Base-by-base conservation (phyloP, 2,113 vertebrate species). In the Prionailurus bengalensis region DNA sequence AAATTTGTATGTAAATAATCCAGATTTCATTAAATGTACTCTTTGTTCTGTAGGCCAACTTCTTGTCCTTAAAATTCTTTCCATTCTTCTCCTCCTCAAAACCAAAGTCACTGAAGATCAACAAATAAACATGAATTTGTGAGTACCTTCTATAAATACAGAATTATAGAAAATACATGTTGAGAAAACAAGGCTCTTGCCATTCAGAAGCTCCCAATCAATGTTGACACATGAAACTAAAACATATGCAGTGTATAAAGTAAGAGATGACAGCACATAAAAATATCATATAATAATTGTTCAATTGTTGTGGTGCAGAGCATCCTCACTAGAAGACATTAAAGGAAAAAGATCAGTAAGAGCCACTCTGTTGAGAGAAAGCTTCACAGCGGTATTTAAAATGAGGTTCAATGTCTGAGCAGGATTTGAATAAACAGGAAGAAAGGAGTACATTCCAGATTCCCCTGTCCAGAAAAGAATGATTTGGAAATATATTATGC, bases 21-120 rank as follows among this genome's bases (percentile, higher is more conserved):
- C 51, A 95, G 65, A 79, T 97, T 97, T 95, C 66, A 86, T 97
- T 96, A 81, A 92, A 85, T 66, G 74, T 76, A 82, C 25, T 5
- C 84, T 98, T 97, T 97, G 96, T 96, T 97, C 74, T 92, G 7
- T 36, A 73, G 65, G 15, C 3, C 63, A 97, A 45, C 15, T 81
- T 87, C 53, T 93, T 25, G 94, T 87, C 58, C 63, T 87, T 63
- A 76, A 63, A 85, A 73, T 66, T 85, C 31, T 79, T 94, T 91
- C 68, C 51, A 74, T 83, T 96, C 6, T 7, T 96, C 21, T 89
- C 8, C 53, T 92, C 29, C 21, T 48, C 29, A 65, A 76, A 96
- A 95, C 13, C 11, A 80, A 96, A 97, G 51, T 87, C 91, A 95
- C 2, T 88, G 79, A 65, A 71, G 84, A 91, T 74, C 58, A 92